Conservation (phyloP, 92 coral and sea anemone genomes). For the Porites lobata region DNA sequence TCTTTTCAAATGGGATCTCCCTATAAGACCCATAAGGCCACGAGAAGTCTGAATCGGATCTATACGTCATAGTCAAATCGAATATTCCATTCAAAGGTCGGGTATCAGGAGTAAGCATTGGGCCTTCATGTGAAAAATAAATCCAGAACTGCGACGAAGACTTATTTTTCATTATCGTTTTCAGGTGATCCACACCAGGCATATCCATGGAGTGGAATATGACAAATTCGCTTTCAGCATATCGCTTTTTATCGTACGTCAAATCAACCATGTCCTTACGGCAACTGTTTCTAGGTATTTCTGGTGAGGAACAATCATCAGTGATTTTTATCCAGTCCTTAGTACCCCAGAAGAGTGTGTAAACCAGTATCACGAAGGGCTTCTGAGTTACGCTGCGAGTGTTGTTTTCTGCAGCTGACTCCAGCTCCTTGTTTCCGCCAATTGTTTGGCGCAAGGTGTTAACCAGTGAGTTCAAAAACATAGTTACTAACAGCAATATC, state of each 20-base stretch:
- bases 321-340: background rate
- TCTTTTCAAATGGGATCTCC: background rate
- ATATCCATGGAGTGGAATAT: background rate
- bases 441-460: too few species aligned
- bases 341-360: background rate
- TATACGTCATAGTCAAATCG: background rate
- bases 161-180: background rate
- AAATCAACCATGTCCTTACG: background rate
- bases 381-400: background rate
- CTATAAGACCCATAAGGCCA: background rate
- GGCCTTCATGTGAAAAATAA: background rate
- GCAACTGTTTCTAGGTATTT: background rate
- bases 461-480: background rate
- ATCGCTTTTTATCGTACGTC: background rate
- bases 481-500: background rate
- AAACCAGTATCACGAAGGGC: background rate
- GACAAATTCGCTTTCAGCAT: background rate
- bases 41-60: background rate
- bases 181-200: background rate
- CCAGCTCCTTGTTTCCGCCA: background rate
- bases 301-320: background rate
- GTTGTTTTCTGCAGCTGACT: background rate
- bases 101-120: background rate
- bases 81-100: background rate
- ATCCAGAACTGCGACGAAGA: background rate